Evolutionary conservation across 2,797 vertebrate genomes (phyloP).

Genomic region (Onychomys leucogaster): DNA sequence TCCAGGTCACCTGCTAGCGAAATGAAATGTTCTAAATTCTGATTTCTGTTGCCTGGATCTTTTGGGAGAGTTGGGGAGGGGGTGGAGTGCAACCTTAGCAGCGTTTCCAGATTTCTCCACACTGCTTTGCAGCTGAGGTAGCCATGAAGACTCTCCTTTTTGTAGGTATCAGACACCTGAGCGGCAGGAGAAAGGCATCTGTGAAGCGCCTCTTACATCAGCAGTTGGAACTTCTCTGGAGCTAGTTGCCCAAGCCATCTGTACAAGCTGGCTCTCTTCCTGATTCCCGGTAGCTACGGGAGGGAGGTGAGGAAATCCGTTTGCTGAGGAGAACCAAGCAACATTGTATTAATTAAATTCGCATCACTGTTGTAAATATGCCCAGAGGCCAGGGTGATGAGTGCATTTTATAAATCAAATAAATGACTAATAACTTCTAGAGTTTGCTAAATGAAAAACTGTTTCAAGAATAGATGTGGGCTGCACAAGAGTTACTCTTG

Average conservation of each 20-base stretch:
- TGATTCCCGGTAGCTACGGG: slow-evolving; percentile 9
- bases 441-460: slow-evolving; percentile 72
- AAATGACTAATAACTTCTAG: slow-evolving; percentile 77
- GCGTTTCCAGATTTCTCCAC: not conserved
- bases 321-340: slow-evolving; percentile 47
- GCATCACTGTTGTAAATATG: slow-evolving; percentile 70
- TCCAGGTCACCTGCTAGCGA: not conserved
- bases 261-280: slow-evolving; percentile 47
- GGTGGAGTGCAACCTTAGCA: not conserved
- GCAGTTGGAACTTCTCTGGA: slow-evolving; percentile 31
- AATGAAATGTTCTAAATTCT: not conserved
- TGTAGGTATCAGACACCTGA: not conserved
- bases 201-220: not conserved
- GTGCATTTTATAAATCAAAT: slow-evolving; percentile 77
- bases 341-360: slow-evolving; percentile 77
- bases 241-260: slow-evolving; percentile 13
- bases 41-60: slow-evolving; percentile 16
- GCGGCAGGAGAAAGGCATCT: not conserved
- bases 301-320: slow-evolving; percentile 48
- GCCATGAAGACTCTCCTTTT: not conserved
- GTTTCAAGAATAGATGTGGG: slow-evolving; percentile 77
- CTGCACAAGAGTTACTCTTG: slow-evolving; percentile 48
- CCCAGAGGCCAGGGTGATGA: slow-evolving; percentile 68
- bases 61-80: fast-evolving
- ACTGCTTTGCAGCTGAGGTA: not conserved